These are phyloP conservation scores for Cantharis rufa DNA, from an alignment of 2,888 invertebrate genomes.

Conservation along the genomic window DNA sequence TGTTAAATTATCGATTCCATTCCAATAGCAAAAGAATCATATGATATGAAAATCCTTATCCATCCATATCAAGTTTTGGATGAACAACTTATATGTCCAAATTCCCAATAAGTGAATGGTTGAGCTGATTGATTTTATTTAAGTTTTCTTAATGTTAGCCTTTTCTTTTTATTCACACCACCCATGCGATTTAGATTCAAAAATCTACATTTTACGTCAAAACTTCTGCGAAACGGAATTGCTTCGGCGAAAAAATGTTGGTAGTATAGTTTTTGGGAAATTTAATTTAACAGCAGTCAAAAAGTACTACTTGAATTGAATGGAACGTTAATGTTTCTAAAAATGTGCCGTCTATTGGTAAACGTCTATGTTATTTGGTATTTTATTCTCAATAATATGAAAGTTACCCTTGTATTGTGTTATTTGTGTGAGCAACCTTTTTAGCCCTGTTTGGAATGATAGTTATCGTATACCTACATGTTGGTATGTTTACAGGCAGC, in stretches of 20 bases:
- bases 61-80: no score
- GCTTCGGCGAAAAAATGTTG: background rate
- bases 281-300: background rate
- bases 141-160: background rate
- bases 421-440: background rate
- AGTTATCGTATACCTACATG: background rate
- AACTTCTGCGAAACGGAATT: background rate
- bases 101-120: no score
- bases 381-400: background rate
- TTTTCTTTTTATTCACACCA: background rate
- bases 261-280: background rate
- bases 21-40: no score
- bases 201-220: background rate
- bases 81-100: no score
- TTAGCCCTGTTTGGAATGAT: background rate
- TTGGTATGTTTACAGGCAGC: conserved; percentile 3
- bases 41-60: no score
- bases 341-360: background rate
- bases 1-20: no score
- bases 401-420: background rate
- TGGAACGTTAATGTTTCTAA: background rate
- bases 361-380: background rate
- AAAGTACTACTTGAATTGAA: background rate
- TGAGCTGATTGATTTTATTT: no score
- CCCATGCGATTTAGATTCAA: background rate